Conservation (phyloP, 1,140 invertebrate species). For the Bombus waltoni region DNA sequence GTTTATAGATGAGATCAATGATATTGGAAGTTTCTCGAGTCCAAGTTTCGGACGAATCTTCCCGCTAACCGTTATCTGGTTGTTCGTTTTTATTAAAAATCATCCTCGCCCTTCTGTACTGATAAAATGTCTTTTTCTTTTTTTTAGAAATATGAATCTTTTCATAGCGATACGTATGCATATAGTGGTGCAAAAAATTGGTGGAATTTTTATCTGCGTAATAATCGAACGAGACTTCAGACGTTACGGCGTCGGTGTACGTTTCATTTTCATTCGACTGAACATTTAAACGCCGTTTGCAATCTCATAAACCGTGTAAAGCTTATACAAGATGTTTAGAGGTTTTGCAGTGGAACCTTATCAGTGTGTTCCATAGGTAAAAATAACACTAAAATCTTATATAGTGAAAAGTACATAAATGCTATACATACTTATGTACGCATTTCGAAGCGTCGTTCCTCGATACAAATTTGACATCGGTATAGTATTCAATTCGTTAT, state of each 20-base stretch:
- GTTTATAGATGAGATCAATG: constrained; percentile 65
- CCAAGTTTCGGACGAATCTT: constrained; percentile 51
- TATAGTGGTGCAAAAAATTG: background rate
- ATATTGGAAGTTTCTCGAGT: constrained; percentile 58
- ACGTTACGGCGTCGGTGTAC: background rate
- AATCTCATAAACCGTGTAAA: background rate
- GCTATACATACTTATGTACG: too few relatives aligned
- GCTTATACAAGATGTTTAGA: background rate
- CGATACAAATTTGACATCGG: too few relatives aligned
- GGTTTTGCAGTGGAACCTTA: too few relatives aligned
- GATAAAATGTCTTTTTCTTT: background rate
- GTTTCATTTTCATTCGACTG: background rate
- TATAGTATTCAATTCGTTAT: too few relatives aligned
- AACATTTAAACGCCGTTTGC: background rate
- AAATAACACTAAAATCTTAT: too few relatives aligned
- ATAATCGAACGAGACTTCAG: background rate
- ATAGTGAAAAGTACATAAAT: too few relatives aligned
- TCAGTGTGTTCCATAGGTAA: too few relatives aligned
- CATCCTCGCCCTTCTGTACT: too few relatives aligned
- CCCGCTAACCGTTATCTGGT: constrained; percentile 4
- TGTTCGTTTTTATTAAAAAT: constrained; percentile 3
- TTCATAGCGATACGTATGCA: background rate
- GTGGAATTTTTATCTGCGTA: background rate
- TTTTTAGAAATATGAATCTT: too few relatives aligned
- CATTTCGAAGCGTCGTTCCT: too few relatives aligned